Evolutionary conservation across 2,113 vertebrate genomes (phyloP), one percentile per base, ranked within the genome.

Genomic region (Psettodes erumei): DNA sequence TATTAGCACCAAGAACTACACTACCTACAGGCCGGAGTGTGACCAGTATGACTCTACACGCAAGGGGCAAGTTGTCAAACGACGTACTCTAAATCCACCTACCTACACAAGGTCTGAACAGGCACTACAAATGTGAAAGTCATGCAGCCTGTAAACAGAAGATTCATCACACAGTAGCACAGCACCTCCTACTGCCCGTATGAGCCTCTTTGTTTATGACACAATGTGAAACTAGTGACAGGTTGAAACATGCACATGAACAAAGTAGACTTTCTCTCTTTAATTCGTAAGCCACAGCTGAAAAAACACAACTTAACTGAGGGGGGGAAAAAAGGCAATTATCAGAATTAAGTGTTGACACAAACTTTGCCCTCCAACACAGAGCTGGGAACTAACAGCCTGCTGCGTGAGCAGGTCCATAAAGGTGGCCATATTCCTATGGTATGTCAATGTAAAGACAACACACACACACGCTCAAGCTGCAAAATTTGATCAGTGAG

Each of bases 141-240:
- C 59, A 62, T 15, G 32, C 19, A 47, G 33, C 6, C 1, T 51
- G 37, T 35, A 48, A 40, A 53, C 33, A 21, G 3, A 55, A 77
- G 18, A 50, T 50, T 5, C 56, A 54, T 51, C 42, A 42, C 19
- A 50, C 9, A 25, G 60, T 30, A 59, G 27, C 33, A 83, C 25
- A 86, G 86, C 84, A 77, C 81, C 83, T 68, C 76, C 82, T 89
- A 68, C 60, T 75, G 86, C 32, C 71, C n/a, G 19, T 6, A 64
- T 43, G 6, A 54, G 56, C 12, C 25, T 10, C 32, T 30, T 55
- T 62, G 56, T 86, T 69, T 56, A 38, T 58, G 42, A 67, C 35
- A 80, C 58, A 77, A 54, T 72, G 65, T 63, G 23, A 70, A 83
- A 59, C 10, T 5, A n/a, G 13, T 25, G 66, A 83, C 88, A 69